A percentile compares a stretch with the other conserved stretches of the same genome.
Conservation (phyloP, 2,797 vertebrate genomes). For the Sebastes minor region DNA sequence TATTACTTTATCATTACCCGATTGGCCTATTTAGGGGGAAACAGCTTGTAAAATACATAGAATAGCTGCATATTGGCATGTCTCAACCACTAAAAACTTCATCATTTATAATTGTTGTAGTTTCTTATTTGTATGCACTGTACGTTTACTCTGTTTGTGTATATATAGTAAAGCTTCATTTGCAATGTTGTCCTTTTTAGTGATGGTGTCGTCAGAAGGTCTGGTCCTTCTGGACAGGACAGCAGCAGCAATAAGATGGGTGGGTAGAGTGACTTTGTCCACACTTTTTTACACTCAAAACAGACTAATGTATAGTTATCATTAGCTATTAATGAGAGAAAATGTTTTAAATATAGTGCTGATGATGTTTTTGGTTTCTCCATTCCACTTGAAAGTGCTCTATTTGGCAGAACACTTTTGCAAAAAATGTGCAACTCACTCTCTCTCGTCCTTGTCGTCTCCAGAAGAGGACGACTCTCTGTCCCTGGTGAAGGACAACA, state of each 20-base stretch:
- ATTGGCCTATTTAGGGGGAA: not conserved
- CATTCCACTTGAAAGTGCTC: not conserved
- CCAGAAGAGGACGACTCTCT: conserved; percentile 92
- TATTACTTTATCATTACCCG: not conserved
- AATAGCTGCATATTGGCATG: not conserved
- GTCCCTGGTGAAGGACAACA: conserved; percentile 89
- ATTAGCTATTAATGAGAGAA: not conserved
- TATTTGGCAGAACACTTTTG: not conserved
- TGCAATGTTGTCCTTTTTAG: conserved; percentile 44
- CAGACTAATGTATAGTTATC: not conserved
- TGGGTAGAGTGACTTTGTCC: conserved; percentile 49
- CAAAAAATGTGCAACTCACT: not conserved
- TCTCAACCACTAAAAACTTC: not conserved
- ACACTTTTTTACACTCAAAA: not conserved
- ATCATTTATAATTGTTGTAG: not conserved
- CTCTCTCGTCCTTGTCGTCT: not conserved
- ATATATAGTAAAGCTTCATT: not conserved
- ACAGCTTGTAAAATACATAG: not conserved
- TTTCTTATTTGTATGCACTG: not conserved
- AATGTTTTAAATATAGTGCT: not conserved
- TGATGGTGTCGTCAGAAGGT: conserved; percentile 70
- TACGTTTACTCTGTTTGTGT: not conserved
- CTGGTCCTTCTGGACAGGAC: conserved; percentile 69
- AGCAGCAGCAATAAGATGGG: conserved; percentile 74
- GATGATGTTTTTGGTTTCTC: not conserved